These are phyloP conservation scores for Callimorpha dominula DNA, from an alignment of 2,888 invertebrate species.

Conservation along the genomic window DNA sequence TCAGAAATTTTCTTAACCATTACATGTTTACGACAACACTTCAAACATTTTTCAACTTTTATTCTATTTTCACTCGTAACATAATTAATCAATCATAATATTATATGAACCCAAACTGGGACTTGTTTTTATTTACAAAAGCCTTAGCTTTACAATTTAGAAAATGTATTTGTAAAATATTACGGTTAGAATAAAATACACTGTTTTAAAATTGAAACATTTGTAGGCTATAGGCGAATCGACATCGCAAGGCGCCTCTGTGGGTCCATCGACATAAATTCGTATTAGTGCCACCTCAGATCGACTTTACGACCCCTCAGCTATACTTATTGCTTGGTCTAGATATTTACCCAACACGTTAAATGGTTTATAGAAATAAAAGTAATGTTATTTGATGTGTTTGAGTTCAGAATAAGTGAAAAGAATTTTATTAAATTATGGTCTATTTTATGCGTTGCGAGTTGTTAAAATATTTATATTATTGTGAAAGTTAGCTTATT, in stretches of 20 bases:
- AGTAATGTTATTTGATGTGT: constrained; percentile 50
- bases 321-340: constrained; percentile 78
- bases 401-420: constrained; percentile 11
- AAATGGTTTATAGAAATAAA: constrained; percentile 70
- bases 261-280: constrained; percentile 84
- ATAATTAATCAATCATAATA: no score
- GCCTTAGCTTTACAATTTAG: constrained; percentile 12
- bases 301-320: constrained; percentile 83
- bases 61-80: no score
- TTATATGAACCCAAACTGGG: no score
- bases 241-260: constrained; percentile 70
- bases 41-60: constrained; percentile 23
- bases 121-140: background rate
- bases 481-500: no score
- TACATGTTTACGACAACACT: constrained; percentile 50
- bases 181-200: constrained; percentile 64
- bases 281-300: constrained; percentile 85
- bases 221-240: constrained; percentile 77
- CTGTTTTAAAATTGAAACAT: constrained; percentile 80
- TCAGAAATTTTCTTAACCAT: constrained; percentile 62
- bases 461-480: no score
- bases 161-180: constrained; percentile 38
- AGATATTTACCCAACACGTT: constrained; percentile 71
- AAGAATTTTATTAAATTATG: background rate
- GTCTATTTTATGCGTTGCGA: no score